phyloP scores from a whole-genome alignment of 2,888 invertebrate genomes.

The Silvanus unidentatus region DNA sequence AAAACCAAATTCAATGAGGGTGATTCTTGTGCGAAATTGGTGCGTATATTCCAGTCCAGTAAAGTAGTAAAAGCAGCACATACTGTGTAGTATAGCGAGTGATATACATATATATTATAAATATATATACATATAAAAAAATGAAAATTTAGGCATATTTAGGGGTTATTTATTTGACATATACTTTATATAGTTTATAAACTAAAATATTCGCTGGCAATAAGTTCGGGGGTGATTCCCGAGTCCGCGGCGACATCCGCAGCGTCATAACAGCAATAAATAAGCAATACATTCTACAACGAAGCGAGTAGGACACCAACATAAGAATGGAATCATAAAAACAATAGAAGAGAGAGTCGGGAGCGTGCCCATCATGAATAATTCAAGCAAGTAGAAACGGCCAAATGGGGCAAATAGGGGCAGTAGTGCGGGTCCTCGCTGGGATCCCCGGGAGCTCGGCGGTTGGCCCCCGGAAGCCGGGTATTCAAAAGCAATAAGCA shows the following conservation, averaged over 20 bases:
- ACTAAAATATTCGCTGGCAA: conserved; percentile 43
- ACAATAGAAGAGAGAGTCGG: no score
- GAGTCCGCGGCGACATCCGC: conserved; percentile 27
- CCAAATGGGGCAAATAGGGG: conserved; percentile 27
- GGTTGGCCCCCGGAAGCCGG: conserved; percentile 44
- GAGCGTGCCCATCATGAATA: conserved; percentile 16
- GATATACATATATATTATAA: conserved; percentile 18
- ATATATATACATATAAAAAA: not conserved
- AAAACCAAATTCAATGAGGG: not conserved
- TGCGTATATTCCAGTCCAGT: conserved; percentile 5
- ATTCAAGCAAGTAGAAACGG: conserved; percentile 19
- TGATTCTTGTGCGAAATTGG: no score
- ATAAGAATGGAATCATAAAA: conserved; percentile 17
- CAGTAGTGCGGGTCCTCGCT: conserved; percentile 12
- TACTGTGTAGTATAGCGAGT: conserved; percentile 29
- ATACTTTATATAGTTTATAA: conserved; percentile 43
- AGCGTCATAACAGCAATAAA: conserved; percentile 20
- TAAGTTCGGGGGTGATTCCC: conserved; percentile 34
- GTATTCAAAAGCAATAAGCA: conserved; percentile 50
- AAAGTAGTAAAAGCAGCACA: conserved; percentile 13
- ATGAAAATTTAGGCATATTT: conserved; percentile 24
- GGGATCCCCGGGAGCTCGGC: conserved; percentile 23
- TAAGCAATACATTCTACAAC: conserved; percentile 9
- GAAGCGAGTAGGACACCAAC: conserved; percentile 16
- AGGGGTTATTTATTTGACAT: conserved; percentile 42